phyloP scores from a whole-genome alignment of 2,888 invertebrate species.

The Carcina quercana region DNA sequence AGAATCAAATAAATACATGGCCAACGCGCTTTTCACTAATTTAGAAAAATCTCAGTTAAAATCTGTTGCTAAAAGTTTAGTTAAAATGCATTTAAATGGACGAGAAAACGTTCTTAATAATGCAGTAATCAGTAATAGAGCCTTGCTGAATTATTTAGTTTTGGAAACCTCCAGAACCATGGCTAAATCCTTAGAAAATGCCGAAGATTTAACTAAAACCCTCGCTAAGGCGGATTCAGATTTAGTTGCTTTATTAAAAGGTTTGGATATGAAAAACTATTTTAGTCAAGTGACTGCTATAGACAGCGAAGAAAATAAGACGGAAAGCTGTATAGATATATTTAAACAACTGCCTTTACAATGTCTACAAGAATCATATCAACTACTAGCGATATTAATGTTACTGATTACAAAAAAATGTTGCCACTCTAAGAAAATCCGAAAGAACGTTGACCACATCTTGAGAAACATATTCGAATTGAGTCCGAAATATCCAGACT shows the following conservation, averaged over 20 bases:
- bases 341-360: slow-evolving; percentile 44
- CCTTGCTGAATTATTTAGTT: slow-evolving; percentile 38
- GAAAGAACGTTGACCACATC: slow-evolving; percentile 37
- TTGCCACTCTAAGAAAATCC: slow-evolving; percentile 44
- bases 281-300: slow-evolving; percentile 29
- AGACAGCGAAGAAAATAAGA: slow-evolving; percentile 26
- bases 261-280: slow-evolving; percentile 30
- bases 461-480: slow-evolving; percentile 53
- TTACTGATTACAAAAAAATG: slow-evolving; percentile 49
- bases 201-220: slow-evolving; percentile 39
- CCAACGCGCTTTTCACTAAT: slow-evolving; percentile 39
- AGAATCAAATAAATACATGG: slow-evolving; percentile 29
- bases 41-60: slow-evolving; percentile 42
- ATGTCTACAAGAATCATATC: slow-evolving; percentile 55
- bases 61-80: slow-evolving; percentile 40
- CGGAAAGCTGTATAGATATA: slow-evolving; percentile 38
- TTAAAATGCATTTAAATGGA: slow-evolving; percentile 34
- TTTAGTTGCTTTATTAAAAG: slow-evolving; percentile 34
- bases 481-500: slow-evolving; percentile 50
- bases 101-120: slow-evolving; percentile 27
- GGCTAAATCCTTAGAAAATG: slow-evolving; percentile 40
- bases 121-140: slow-evolving; percentile 36
- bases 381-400: slow-evolving; percentile 49
- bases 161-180: slow-evolving; percentile 45
- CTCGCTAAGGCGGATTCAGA: slow-evolving; percentile 43